Evolutionary conservation across 2,113 vertebrate species (phyloP).

Genomic region (Dicrurus megarhynchus): DNA sequence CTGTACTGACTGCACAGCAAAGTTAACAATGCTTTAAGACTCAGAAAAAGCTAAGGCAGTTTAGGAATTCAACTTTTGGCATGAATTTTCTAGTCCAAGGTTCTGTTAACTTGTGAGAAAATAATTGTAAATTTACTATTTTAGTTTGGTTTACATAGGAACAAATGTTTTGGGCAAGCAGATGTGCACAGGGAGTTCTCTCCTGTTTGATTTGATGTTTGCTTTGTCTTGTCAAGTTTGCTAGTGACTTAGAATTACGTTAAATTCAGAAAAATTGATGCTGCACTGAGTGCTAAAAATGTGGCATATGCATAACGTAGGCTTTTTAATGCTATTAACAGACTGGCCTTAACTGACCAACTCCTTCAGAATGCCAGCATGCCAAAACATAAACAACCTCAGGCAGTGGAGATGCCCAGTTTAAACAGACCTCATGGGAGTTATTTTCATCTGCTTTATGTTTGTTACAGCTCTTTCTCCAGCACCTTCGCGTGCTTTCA

Average conservation of each 20-base stretch:
- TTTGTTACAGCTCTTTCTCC: background rate
- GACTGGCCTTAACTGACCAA: background rate
- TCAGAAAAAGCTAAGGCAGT: background rate
- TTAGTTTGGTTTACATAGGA: background rate
- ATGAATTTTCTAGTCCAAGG: background rate
- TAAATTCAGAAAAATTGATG: background rate
- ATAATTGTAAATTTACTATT: background rate
- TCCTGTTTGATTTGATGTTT: background rate
- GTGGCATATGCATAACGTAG: background rate
- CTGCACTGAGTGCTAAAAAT: background rate
- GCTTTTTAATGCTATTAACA: background rate
- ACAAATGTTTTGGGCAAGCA: background rate
- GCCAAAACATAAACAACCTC: background rate
- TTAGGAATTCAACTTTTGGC: background rate
- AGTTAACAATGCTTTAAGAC: background rate
- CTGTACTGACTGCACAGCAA: background rate
- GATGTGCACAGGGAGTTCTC: background rate
- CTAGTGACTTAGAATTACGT: background rate
- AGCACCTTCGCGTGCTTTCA: background rate
- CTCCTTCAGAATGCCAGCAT: background rate
- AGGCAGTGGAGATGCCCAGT: background rate
- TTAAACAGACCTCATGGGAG: background rate
- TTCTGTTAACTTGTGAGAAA: background rate
- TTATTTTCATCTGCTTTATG: background rate
- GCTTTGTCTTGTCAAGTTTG: background rate